These are phyloP conservation scores for Hippopotamus amphibius DNA, from an alignment of 2,113 vertebrate genomes.

Conservation along the genomic window DNA sequence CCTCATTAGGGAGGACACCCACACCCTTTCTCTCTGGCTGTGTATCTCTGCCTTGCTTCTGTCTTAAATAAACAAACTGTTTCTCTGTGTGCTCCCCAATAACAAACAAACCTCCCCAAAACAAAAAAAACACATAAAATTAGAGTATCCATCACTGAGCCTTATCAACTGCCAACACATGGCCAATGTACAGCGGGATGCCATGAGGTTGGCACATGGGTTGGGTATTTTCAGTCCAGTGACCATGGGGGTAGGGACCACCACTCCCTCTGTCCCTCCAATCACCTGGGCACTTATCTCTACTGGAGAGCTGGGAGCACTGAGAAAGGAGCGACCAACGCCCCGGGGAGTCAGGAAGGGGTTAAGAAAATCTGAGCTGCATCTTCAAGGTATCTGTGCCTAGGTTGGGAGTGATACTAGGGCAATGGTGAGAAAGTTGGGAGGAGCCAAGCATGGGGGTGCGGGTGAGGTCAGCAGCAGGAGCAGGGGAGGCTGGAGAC, in stretches of 20 bases:
- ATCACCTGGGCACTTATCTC: not conserved
- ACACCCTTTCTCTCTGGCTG: not conserved
- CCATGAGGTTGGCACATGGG: fast-evolving
- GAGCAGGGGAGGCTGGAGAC: not conserved
- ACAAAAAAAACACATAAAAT: not conserved
- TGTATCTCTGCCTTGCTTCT: not conserved
- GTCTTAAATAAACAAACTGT: not conserved
- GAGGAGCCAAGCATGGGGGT: not conserved
- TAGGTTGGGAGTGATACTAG: not conserved
- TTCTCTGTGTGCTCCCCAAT: not conserved
- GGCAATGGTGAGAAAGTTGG: not conserved
- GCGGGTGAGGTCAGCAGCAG: not conserved
- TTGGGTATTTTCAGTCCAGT: not conserved
- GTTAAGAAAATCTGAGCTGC: not conserved
- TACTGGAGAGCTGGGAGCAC: not conserved
- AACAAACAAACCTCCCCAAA: too few species aligned
- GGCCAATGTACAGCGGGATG: not conserved
- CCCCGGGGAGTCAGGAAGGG: not conserved
- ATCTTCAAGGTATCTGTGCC: fast-evolving
- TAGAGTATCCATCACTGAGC: not conserved
- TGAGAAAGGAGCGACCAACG: not conserved
- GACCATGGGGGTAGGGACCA: not conserved
- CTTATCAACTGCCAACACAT: fast-evolving
- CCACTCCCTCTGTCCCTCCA: not conserved
- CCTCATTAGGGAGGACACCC: not conserved